Conservation (phyloP, 2,113 vertebrate species). For the Apodemus sylvaticus region DNA sequence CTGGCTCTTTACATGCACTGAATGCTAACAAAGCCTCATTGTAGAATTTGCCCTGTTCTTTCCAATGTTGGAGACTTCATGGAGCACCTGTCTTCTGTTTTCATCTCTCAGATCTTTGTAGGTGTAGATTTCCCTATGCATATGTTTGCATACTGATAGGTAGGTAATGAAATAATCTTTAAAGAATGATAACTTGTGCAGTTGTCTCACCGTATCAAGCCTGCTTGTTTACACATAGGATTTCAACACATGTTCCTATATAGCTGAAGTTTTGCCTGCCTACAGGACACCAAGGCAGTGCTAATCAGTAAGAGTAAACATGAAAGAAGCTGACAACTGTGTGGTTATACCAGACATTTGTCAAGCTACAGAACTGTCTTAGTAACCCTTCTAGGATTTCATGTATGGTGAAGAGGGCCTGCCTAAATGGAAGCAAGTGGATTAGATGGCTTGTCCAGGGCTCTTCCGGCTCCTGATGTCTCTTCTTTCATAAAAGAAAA, state of each 20-base stretch:
- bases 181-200: background rate
- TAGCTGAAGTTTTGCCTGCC: constrained; percentile 13
- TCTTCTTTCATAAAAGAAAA: constrained; percentile 27
- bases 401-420: background rate
- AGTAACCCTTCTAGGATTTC: constrained; percentile 55
- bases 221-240: background rate
- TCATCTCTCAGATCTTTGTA: background rate
- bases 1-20: fast-evolving
- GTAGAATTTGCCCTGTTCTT: background rate
- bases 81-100: background rate
- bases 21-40: background rate
- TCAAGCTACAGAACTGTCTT: constrained; percentile 24
- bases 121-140: background rate
- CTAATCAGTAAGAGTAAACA: constrained; percentile 29
- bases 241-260: background rate
- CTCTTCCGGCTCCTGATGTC: background rate
- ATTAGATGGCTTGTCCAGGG: constrained; percentile 30
- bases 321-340: constrained; percentile 3
- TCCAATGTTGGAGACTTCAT: background rate
- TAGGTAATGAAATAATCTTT: background rate
- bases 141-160: background rate
- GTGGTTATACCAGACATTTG: constrained; percentile 51
- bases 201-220: background rate
- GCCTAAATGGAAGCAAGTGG: constrained; percentile 30
- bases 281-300: background rate